Base-by-base conservation (phyloP, 2,113 vertebrate species). In the Corapipo altera region DNA sequence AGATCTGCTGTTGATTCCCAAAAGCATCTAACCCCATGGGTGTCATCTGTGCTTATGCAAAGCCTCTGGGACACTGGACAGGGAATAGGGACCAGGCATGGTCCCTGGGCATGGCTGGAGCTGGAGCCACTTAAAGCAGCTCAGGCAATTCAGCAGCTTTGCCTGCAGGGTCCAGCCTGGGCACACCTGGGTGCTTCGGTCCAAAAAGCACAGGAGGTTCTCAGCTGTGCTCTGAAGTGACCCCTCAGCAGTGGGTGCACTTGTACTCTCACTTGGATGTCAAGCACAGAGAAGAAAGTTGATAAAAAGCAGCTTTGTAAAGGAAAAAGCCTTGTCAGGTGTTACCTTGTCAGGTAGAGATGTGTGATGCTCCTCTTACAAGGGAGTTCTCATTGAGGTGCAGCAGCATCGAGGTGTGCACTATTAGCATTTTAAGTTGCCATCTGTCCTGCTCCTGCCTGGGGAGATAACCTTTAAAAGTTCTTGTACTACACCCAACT, bases 111-210 rank as follows among this genome's bases (percentile, higher is more conserved):
- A 57, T 0, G 1, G 49, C 77, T 62, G 65, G 39, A 58, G n/a
- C 39, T 39, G 39, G 39, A 39, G 39, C 30, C 59, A 35, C 19
- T 6, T 33, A 6, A 39, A 66, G 43, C 3, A 7, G 8, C 35
- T 44, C 9, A 2, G 37, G 49, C 32, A 72, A 6, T 81, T 54
- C 23, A 49, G 21, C 64, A 76, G 49, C 33, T 49, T 54, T 37
- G 74, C 62, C 46, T 55, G 20, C 27, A 21, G 21, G 15, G 17
- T 52, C 59, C 8, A 6, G 26, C 17, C 51, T 21, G 37, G 78
- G 69, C 55, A 61, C 35, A 39, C 8, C 1, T 0, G 18, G 15
- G 13, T 2, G 14, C 26, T 51, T 55, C 1, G 2, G 26, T 51
- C 7, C 4, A 1, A 41, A 66, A 73, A 65, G 33, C 4, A 0